Evolutionary conservation across 2,797 vertebrate species (phyloP), one percentile per base, ranked within the genome.

Genomic region (Hybognathus amarus): DNA sequence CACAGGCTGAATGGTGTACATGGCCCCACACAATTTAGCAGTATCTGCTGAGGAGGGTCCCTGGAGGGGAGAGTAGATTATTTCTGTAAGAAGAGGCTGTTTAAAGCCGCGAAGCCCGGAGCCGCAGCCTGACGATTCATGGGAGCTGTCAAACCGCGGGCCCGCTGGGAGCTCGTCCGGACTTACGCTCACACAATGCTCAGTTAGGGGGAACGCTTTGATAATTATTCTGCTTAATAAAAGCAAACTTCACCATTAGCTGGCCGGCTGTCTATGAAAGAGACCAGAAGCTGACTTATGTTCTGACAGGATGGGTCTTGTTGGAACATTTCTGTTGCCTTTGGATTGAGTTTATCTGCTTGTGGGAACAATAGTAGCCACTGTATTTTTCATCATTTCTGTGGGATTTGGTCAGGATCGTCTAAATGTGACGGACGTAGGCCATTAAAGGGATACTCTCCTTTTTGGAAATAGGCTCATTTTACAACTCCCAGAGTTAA

Each of bases 111-210:
- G 38, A 73, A 86, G 75, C 85, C 87, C 83, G 78, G 79, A 68
- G 88, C 88, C 80, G 83, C 82, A 87, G 85, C 81, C 88, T 85
- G 73, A 86, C 89, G 83, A 90, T 89, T 90, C 88, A 88, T 80
- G 75, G 47, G 82, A 79, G 85, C 87, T 92, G 91, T 92, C 90
- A 91, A 90, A 88, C 85, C 82, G 42, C 80, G 81, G 87, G 85
- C 85, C 90, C 89, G 61, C 70, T 86, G 88, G 89, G 91, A 89
- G 69, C 50, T 56, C 84, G 84, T 87, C 87, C 79, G 42, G 59
- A 82, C 38, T n/a, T 15, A 75, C 10, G 4, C 86, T 66, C 36
- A 40, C 56, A 79, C 78, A 56, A 77, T 52, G 30, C 77, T 83
- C 80, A 67, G 80, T 71, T 80, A 61, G 47, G 36, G 24, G 64